Evolutionary conservation across 2,113 vertebrate genomes (phyloP), one percentile per base, ranked within the genome.

Genomic region (Phocoena sinus): DNA sequence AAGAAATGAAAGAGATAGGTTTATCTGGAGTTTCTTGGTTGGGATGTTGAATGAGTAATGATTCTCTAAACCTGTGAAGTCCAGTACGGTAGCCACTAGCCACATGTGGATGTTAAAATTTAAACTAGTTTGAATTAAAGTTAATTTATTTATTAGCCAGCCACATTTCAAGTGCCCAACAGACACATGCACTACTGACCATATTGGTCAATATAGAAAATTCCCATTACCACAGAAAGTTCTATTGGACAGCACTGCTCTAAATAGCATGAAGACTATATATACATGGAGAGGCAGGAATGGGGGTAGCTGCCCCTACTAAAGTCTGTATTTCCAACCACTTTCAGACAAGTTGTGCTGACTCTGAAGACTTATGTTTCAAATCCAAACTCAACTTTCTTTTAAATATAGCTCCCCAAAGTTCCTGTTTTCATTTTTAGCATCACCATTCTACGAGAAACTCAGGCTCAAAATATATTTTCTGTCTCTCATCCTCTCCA

Each of bases 11-110:
- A 10, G 68, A 67, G 31, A 76, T 53, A 26, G 21, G 1, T 31
- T 84, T 89, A 63, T 73, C 50, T 86, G 79, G 89, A 71, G 36
- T 83, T 82, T 18, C 14, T 81, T 50, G 73, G 36, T 56, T 62
- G 47, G 15, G 50, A 33, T 74, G 25, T 68, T 56, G 44, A 77
- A 44, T 79, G 56, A 23, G 15, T 60, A 36, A 44, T 25, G 13
- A 38, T 89, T 33, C 47, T 62, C 26, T 41, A 23, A 71, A n/a
- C 21, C 47, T 17, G 2, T 56, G n/a, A 31, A 21, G 6, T 63
- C 18, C 6, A 41, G 12, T 28, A 67, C 33, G 31, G 31, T 58
- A 95, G n/a, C 25, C 36, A 56, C 50, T 67, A 65, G 41, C 26
- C 5, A 23, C 8, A 21, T 1, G 2, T 68, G 44, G 38, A 28